Percentiles rank a stretch among this genome's conserved stretches.
phyloP scores from a whole-genome alignment of 2,888 invertebrate species.

The Aphidius colemani region DNA sequence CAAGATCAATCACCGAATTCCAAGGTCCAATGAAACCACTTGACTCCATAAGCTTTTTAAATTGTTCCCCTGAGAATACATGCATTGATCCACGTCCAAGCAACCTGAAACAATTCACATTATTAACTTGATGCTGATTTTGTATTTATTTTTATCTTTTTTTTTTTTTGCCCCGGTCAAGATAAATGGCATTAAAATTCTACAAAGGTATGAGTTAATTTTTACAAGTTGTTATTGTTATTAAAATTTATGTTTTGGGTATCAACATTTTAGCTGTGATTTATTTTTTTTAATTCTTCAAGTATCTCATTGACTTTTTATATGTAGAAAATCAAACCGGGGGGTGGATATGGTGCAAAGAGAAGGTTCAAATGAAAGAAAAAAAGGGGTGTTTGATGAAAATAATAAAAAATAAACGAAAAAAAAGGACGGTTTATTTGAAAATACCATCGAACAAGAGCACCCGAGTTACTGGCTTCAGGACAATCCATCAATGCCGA shows the following conservation, averaged over 20 bases:
- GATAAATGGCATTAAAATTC: neutral
- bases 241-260: too few relatives aligned
- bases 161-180: neutral
- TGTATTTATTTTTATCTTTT: too few relatives aligned
- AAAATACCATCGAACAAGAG: conserved; percentile 39
- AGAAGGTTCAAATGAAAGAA: neutral
- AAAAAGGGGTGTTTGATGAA: conserved; percentile 33
- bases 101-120: conserved; percentile 64
- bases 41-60: conserved; percentile 67
- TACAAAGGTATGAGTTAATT: neutral
- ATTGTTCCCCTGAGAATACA: conserved; percentile 85
- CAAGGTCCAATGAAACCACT: conserved; percentile 56
- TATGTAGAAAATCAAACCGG: neutral
- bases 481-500: conserved; percentile 55
- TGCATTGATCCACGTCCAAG: conserved; percentile 96
- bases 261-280: too few relatives aligned
- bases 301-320: too few relatives aligned
- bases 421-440: conserved; percentile 39
- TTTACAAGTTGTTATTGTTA: neutral
- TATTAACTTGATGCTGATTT: neutral
- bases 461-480: conserved; percentile 39
- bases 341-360: neutral
- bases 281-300: too few relatives aligned
- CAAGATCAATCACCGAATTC: conserved; percentile 78
- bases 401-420: conserved; percentile 3